phyloP scores from a whole-genome alignment of 2,113 vertebrate genomes.

The Symphodus melops region DNA sequence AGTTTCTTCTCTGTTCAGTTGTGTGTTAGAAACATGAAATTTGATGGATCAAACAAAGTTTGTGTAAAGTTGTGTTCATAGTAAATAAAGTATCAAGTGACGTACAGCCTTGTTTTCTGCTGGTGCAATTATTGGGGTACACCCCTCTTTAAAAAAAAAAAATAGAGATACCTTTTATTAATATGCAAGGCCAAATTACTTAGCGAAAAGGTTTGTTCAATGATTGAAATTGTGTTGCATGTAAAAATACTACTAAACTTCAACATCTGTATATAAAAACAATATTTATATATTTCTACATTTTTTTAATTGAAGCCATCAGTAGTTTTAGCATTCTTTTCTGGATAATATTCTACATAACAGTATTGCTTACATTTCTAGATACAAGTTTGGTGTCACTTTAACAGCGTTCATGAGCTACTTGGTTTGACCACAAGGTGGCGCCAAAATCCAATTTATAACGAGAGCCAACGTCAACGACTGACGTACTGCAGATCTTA shows the following conservation, averaged over 20 bases:
- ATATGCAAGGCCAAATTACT: too few relatives aligned
- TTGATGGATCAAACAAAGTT: conserved; percentile 2
- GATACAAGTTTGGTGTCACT: not conserved
- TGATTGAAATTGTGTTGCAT: too few relatives aligned
- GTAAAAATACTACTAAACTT: too few relatives aligned
- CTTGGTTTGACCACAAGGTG: conserved; percentile 51
- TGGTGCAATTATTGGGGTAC: not conserved
- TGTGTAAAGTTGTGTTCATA: conserved; percentile 38
- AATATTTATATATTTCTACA: too few relatives aligned
- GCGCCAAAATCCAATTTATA: conserved; percentile 34
- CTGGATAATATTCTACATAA: not conserved
- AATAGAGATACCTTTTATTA: too few relatives aligned
- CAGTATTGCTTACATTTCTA: not conserved
- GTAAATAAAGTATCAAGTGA: conserved; percentile 37
- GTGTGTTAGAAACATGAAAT: not conserved
- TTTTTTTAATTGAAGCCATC: too few relatives aligned
- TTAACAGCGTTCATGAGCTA: conserved; percentile 13
- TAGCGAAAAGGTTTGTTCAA: too few relatives aligned
- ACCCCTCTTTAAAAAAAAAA: too few relatives aligned
- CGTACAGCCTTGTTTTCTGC: not conserved
- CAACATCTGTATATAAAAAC: too few relatives aligned
- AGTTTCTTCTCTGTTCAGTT: conserved; percentile 5
- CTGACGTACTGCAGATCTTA: too few relatives aligned
- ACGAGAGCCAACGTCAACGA: too few relatives aligned
- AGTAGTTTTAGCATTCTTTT: too few relatives aligned